phyloP scores from a whole-genome alignment of 1,140 invertebrate species.

The Drosophila rhopaloa region DNA sequence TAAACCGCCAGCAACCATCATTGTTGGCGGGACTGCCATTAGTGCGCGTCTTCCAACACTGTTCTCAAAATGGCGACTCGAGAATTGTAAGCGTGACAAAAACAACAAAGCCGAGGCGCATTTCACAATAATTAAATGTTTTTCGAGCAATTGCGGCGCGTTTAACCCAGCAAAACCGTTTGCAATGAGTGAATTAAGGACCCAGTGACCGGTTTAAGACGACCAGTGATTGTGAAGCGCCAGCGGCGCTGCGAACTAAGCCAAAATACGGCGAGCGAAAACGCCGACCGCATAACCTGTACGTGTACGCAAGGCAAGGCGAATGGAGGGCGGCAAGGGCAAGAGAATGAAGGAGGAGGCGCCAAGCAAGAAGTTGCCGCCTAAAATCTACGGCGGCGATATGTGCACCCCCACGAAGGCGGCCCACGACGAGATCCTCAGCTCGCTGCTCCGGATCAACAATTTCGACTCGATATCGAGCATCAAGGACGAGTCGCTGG shows the following conservation, averaged over 20 bases:
- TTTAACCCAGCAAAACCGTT: slow-evolving; percentile 39
- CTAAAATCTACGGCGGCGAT: slow-evolving; percentile 73
- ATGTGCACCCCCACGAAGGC: slow-evolving; percentile 70
- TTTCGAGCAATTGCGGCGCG: slow-evolving; percentile 33
- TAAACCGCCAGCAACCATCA: neutral
- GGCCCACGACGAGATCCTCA: slow-evolving; percentile 79
- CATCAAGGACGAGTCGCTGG: slow-evolving; percentile 82
- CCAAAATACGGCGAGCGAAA: slow-evolving; percentile 44
- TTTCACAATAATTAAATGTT: slow-evolving; percentile 82
- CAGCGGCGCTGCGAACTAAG: slow-evolving; percentile 42
- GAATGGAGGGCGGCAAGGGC: slow-evolving; percentile 75
- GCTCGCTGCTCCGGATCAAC: slow-evolving; percentile 74
- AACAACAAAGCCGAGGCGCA: slow-evolving; percentile 75
- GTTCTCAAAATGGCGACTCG: slow-evolving; percentile 72
- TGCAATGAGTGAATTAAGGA: slow-evolving; percentile 50
- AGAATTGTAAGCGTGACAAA: slow-evolving; percentile 80
- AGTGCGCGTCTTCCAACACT: slow-evolving; percentile 66
- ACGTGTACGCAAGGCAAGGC: slow-evolving; percentile 68
- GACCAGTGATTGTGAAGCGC: slow-evolving; percentile 44
- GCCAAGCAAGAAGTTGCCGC: slow-evolving; percentile 84
- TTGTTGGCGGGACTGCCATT: slow-evolving; percentile 23
- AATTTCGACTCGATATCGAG: slow-evolving; percentile 82
- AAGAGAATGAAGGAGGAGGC: slow-evolving; percentile 82
- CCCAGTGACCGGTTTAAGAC: slow-evolving; percentile 42
- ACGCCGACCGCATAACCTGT: slow-evolving; percentile 80